These are phyloP conservation scores for Heliconius melpomene DNA, from an alignment of 1,140 invertebrate genomes.

Conservation along the genomic window DNA sequence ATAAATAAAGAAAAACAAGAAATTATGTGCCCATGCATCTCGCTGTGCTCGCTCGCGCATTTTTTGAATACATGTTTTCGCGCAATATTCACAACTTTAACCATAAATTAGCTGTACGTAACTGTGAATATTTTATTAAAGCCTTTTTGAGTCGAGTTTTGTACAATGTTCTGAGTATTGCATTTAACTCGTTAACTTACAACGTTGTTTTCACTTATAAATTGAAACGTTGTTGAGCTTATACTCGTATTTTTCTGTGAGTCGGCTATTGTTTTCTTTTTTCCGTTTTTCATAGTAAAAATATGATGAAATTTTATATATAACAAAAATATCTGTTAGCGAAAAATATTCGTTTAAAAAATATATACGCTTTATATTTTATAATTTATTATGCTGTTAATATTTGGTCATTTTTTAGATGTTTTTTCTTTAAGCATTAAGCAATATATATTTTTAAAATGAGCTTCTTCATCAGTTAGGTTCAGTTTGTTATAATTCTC, in stretches of 20 bases:
- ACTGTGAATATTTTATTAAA: conserved; percentile 19
- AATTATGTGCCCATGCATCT: background rate
- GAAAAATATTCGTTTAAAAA: too few relatives aligned
- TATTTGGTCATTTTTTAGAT: too few relatives aligned
- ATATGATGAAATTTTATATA: background rate
- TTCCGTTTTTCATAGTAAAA: background rate
- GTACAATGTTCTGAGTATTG: conserved; percentile 14
- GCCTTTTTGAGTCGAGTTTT: background rate
- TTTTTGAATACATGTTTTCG: conserved; percentile 11
- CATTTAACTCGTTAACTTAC: conserved; percentile 19
- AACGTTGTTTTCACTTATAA: conserved; percentile 19
- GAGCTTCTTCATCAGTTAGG: background rate
- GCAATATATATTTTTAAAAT: too few relatives aligned
- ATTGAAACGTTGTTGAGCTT: background rate
- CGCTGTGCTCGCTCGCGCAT: background rate
- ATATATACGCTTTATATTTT: too few relatives aligned
- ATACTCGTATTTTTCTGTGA: background rate
- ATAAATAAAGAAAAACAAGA: background rate
- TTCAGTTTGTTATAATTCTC: background rate
- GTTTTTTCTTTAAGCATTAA: too few relatives aligned
- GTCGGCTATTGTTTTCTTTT: background rate
- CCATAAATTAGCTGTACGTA: conserved; percentile 11
- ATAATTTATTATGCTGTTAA: too few relatives aligned
- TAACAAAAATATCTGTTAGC: too few relatives aligned
- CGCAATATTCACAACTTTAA: conserved; percentile 10